These are phyloP conservation scores for Podarcis siculus DNA, from an alignment of 2,797 vertebrate species.

Conservation along the genomic window DNA sequence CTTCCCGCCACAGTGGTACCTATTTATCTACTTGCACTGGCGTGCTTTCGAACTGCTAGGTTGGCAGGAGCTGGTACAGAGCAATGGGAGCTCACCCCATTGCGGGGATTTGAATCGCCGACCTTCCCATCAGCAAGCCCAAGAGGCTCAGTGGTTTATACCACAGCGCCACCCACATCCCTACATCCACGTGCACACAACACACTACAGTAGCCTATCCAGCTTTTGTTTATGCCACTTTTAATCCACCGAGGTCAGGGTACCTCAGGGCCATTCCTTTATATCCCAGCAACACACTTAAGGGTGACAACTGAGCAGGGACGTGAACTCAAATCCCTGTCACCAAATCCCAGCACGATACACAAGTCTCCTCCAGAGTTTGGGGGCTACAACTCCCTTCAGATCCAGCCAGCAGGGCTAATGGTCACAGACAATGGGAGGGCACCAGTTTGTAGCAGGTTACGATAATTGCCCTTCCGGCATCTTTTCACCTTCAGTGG, in stretches of 20 bases:
- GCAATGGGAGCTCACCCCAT: too few relatives aligned
- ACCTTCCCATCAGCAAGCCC: too few relatives aligned
- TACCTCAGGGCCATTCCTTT: neutral
- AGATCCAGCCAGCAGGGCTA: neutral
- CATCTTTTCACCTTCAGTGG: too few relatives aligned
- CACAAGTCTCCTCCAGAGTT: neutral
- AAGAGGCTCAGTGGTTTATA: too few relatives aligned
- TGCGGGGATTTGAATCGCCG: fast-evolving
- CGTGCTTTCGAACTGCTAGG: too few relatives aligned
- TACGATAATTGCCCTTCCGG: too few relatives aligned
- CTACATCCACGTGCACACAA: neutral
- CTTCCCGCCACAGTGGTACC: fast-evolving
- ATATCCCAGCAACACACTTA: neutral
- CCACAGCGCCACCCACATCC: too few relatives aligned
- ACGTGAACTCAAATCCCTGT: neutral
- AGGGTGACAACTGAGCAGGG: neutral
- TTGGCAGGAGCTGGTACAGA: too few relatives aligned
- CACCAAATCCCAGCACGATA: neutral
- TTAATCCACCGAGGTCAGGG: neutral
- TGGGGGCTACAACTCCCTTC: neutral
- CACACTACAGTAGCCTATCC: neutral
- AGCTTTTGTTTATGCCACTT: neutral
- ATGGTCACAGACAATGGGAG: neutral
- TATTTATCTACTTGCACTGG: too few relatives aligned
- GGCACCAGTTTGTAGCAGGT: neutral